phyloP scores from a whole-genome alignment of 2,113 vertebrate species.

The Cheirogaleus medius region DNA sequence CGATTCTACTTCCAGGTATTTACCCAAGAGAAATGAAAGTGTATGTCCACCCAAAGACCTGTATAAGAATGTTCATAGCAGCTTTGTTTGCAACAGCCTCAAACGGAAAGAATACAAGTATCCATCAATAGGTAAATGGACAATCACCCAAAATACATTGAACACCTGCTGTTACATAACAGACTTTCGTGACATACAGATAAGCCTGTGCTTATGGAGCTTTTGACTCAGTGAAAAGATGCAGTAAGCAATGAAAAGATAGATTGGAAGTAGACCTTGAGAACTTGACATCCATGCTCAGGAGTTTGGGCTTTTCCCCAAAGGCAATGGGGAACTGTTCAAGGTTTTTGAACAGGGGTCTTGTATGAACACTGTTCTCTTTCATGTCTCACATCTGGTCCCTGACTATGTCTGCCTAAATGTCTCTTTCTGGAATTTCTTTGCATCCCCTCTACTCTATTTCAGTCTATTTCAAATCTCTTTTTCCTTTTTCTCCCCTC shows the following conservation, averaged over 20 bases:
- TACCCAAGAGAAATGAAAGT: background rate
- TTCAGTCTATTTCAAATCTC: background rate
- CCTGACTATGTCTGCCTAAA: background rate
- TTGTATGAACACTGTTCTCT: slow-evolving; percentile 19
- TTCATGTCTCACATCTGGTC: background rate
- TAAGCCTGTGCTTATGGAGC: background rate
- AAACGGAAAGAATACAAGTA: background rate
- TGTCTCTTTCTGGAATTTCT: background rate
- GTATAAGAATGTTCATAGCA: background rate
- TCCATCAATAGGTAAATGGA: background rate
- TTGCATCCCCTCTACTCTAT: background rate
- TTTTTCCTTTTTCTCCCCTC: background rate
- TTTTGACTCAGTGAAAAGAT: background rate
- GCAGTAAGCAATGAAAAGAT: background rate
- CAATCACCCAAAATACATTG: background rate
- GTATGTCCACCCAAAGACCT: background rate
- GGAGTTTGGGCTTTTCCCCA: background rate
- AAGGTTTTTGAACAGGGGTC: background rate
- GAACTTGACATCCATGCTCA: background rate
- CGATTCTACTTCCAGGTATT: background rate
- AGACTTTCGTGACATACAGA: background rate
- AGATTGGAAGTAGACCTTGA: background rate
- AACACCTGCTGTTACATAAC: background rate
- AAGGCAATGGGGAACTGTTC: background rate
- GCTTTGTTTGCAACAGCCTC: background rate